phyloP scores from a whole-genome alignment of 2,113 vertebrate species.

The Blennius ocellaris region DNA sequence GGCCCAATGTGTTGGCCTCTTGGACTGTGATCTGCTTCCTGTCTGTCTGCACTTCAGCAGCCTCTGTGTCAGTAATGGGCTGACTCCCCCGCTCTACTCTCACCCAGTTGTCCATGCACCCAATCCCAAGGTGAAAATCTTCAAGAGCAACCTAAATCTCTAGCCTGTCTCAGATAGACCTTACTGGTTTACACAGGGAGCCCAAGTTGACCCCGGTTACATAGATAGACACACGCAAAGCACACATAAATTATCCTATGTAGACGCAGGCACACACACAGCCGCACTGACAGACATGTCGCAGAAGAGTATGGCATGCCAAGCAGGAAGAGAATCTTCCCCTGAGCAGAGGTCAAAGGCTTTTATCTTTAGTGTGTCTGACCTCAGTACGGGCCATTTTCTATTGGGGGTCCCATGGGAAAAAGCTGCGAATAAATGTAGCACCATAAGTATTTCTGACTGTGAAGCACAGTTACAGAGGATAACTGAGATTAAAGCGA shows the following conservation, averaged over 20 bases:
- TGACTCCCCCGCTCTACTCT: constrained; percentile 28
- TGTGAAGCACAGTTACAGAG: not conserved
- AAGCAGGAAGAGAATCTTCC: constrained; percentile 50
- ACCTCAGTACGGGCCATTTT: constrained; percentile 43
- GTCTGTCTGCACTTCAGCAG: constrained; percentile 77
- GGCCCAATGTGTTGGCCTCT: constrained; percentile 19
- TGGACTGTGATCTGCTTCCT: constrained; percentile 71
- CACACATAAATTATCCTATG: constrained; percentile 22
- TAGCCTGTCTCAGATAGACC: constrained; percentile 38
- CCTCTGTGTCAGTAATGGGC: constrained; percentile 44
- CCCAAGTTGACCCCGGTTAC: constrained; percentile 36
- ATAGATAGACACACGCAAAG: constrained; percentile 35
- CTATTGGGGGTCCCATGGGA: constrained; percentile 30
- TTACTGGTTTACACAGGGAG: constrained; percentile 39
- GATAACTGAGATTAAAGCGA: constrained; percentile 3
- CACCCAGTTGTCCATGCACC: constrained; percentile 44
- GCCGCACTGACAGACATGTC: constrained; percentile 63
- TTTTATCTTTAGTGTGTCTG: constrained; percentile 72
- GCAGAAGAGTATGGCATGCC: constrained; percentile 58
- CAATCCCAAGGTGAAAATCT: constrained; percentile 54
- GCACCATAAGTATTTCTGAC: constrained; percentile 33
- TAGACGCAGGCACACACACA: constrained; percentile 16
- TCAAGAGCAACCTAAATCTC: constrained; percentile 39
- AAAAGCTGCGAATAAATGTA: constrained; percentile 27
- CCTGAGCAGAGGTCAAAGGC: constrained; percentile 53